Conservation (phyloP, 2,888 invertebrate genomes). For the Chrysolina oricalcia region DNA sequence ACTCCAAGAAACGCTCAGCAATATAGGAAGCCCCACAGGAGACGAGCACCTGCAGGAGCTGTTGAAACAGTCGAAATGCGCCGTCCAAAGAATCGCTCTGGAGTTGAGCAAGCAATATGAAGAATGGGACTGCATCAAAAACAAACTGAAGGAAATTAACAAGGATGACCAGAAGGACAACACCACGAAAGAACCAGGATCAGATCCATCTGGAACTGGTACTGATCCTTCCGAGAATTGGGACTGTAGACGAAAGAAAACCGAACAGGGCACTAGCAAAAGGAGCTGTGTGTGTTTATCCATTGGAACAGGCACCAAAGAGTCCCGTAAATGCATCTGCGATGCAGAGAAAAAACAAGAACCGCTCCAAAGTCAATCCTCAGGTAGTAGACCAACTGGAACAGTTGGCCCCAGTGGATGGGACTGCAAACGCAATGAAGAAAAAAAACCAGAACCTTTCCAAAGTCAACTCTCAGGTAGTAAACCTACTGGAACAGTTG, state of each 20-base stretch:
- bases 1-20: conserved; percentile 46
- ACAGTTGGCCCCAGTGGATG: no score
- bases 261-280: background rate
- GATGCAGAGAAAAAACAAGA: background rate
- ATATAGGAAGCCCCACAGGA: conserved; percentile 44
- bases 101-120: conserved; percentile 63
- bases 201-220: conserved; percentile 3
- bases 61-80: conserved; percentile 65
- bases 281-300: conserved; percentile 3
- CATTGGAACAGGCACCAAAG: background rate
- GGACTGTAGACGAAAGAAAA: conserved; percentile 12
- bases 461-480: background rate
- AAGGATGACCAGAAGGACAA: conserved; percentile 22
- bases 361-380: background rate
- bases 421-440: background rate
- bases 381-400: no score
- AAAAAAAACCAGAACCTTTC: background rate
- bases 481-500: no score
- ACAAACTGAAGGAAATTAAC: conserved; percentile 30
- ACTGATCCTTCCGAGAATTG: background rate
- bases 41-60: conserved; percentile 64
- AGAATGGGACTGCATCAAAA: conserved; percentile 58
- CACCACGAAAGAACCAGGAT: background rate
- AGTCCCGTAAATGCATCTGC: background rate
- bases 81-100: conserved; percentile 63